Base-by-base conservation (phyloP, 2,797 vertebrate genomes). In the Carduelis carduelis region DNA sequence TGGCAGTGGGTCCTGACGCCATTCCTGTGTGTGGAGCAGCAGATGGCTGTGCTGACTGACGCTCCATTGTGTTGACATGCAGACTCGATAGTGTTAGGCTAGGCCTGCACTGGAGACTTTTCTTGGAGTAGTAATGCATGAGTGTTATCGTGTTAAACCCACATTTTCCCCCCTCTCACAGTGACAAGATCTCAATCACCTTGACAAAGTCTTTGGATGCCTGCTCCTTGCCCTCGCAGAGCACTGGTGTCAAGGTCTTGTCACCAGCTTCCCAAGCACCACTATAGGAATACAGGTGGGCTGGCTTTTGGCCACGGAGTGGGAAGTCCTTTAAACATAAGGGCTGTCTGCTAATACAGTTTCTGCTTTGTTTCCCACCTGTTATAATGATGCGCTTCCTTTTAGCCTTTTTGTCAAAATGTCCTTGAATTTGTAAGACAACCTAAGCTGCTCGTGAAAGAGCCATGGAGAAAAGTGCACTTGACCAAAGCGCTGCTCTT, bases 271-370 rank as follows among this genome's bases (percentile, higher is more conserved):
- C 49, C 32, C 15, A 69, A 87, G 11, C 49, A 61, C 30, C 24
- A 2, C 27, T 28, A 6, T 5, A 35, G 39, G n/a, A 70, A 39
- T 17, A 39, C 0, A 1, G 5, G 9, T 56, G 32, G 21, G 11
- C 60, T 90, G 57, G 17, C 43, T 70, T 69, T 72, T 80, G 35
- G 23, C 23, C 39, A 30, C 3, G 1, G 27, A 18, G 9, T 35
- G 43, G 53, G 19, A 89, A 82, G 39, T 50, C 27, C 41, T 69
- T 69, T 53, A 49, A 60, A 50, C 4, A 3, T 34, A 43, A 0
- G 0, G 27, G 9, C 59, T 60, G 23, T 24, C 50, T 83, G 37
- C 43, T 72, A 15, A 35, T 37, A 14, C 3, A 21, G 12, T 34
- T 89, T 69, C n/a, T 65, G 11, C 56, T 69, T 85, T 55, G 30